phyloP scores from a whole-genome alignment of 1,140 invertebrate species.

The Leptestheria dahalacensis region DNA sequence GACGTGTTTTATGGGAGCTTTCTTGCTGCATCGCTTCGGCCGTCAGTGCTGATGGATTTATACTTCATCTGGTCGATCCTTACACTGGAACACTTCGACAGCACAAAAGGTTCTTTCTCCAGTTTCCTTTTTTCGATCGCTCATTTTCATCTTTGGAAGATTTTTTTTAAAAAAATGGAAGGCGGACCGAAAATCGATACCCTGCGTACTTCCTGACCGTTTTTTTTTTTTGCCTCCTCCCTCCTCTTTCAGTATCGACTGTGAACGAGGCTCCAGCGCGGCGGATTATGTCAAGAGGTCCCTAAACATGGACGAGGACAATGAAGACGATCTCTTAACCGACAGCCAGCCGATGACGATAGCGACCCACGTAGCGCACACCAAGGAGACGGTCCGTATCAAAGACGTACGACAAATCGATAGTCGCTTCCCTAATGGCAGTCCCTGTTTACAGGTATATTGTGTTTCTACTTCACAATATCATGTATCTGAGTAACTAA shows the following conservation, averaged over 20 bases:
- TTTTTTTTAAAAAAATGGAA: background rate
- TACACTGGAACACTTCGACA: constrained; percentile 25
- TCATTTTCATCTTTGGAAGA: background rate
- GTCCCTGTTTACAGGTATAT: constrained; percentile 23
- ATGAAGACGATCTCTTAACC: background rate
- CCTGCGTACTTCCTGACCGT: too few relatives aligned
- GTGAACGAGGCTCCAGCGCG: background rate
- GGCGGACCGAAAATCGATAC: background rate
- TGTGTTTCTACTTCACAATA: background rate
- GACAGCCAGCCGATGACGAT: constrained; percentile 22
- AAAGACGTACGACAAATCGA: constrained; percentile 23
- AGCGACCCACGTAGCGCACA: constrained; percentile 35
- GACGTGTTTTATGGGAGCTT: constrained; percentile 42
- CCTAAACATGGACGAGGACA: background rate
- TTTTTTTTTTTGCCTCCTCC: background rate
- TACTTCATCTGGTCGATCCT: constrained; percentile 33
- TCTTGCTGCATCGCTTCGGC: constrained; percentile 42
- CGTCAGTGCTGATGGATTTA: constrained; percentile 40
- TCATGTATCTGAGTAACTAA: background rate
- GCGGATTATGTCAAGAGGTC: background rate
- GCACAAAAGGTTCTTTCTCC: constrained; percentile 18
- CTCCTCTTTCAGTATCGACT: background rate
- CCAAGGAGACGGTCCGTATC: constrained; percentile 30
- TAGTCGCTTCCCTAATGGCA: constrained; percentile 33
- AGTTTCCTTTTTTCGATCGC: background rate